Conservation (phyloP, 2,113 vertebrate species). For the Protobothrops mucrosquamatus region DNA sequence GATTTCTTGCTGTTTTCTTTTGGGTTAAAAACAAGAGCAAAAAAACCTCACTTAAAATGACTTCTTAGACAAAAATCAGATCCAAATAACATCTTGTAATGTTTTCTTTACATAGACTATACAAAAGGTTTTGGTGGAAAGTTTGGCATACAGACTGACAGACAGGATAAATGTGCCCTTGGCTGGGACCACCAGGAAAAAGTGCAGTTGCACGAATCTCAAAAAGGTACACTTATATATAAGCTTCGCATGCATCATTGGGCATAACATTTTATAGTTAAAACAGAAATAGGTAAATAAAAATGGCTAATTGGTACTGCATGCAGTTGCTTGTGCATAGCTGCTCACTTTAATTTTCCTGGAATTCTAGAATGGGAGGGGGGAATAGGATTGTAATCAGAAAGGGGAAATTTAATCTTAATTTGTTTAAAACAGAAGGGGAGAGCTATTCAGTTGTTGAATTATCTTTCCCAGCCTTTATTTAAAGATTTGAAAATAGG, state of each 20-base stretch:
- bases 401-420: background rate
- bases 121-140: slow-evolving; percentile 95
- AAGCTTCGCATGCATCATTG: background rate
- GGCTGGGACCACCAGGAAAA: slow-evolving; percentile 99
- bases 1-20: background rate
- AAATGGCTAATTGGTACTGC: background rate
- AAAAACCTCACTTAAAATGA: background rate
- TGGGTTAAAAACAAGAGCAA: background rate
- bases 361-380: background rate
- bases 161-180: slow-evolving; percentile 93
- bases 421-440: background rate
- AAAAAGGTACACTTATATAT: slow-evolving; percentile 81
- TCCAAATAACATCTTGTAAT: slow-evolving; percentile 25
- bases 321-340: background rate
- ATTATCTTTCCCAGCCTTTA: background rate
- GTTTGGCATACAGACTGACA: slow-evolving; percentile 95
- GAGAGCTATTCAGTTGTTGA: background rate
- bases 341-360: background rate
- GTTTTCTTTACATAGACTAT: slow-evolving; percentile 79
- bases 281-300: background rate
- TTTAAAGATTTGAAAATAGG: background rate
- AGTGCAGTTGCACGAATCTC: slow-evolving; percentile 91
- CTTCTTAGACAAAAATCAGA: background rate
- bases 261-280: background rate
- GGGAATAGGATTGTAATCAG: background rate